Percentiles rank a stretch among this genome's conserved stretches.
phyloP scores from a whole-genome alignment of 2,888 invertebrate genomes.

The Caenorhabditis wallacei region DNA sequence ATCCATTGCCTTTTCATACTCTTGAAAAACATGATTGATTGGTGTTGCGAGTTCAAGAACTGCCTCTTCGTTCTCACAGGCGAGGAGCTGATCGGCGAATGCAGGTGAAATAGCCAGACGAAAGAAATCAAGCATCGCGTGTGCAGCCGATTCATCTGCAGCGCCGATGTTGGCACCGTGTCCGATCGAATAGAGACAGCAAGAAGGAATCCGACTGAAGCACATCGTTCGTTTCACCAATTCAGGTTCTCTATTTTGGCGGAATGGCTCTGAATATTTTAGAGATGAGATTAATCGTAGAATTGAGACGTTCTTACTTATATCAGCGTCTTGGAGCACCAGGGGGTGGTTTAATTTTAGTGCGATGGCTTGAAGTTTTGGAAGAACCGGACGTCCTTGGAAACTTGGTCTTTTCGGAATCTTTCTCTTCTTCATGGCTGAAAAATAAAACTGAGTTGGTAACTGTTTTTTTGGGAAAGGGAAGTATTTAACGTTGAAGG shows the following conservation, averaged over 20 bases:
- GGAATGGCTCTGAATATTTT: not conserved
- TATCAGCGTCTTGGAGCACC: not conserved
- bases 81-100: not conserved
- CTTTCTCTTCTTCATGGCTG: slow-evolving; percentile 19
- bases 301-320: slow-evolving; percentile 1
- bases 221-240: slow-evolving; percentile 3
- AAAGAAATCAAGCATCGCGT: slow-evolving; percentile 50
- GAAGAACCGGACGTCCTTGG: not conserved
- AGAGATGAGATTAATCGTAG: not conserved
- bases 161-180: not conserved
- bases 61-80: not conserved
- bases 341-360: not conserved
- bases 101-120: not conserved
- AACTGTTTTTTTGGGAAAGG: too few relatives aligned
- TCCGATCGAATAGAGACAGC: slow-evolving; percentile 28
- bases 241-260: not conserved
- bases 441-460: not conserved
- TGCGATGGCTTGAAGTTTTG: not conserved
- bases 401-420: not conserved
- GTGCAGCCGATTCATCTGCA: slow-evolving; percentile 32
- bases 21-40: slow-evolving; percentile 6
- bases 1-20: slow-evolving; percentile 10
- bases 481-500: too few relatives aligned
- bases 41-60: not conserved
- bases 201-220: slow-evolving; percentile 35